Base-by-base conservation (phyloP, 1,140 invertebrate species). In the Leguminivora glycinivorella region DNA sequence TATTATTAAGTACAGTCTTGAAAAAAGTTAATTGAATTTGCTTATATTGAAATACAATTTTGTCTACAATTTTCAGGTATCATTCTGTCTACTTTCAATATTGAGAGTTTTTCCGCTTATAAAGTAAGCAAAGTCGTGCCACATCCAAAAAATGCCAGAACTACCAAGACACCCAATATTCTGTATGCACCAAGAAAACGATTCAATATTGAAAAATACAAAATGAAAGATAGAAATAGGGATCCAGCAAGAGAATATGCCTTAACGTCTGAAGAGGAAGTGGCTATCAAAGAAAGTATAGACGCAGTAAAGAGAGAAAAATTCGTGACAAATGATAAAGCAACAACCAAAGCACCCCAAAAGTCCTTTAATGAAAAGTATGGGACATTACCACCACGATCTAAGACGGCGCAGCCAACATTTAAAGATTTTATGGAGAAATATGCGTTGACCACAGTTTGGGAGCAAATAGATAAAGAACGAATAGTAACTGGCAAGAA, bases 401-500 rank as follows among this genome's bases (percentile, higher is more conserved):
- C n/a, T 4, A 52, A 52, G 6, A 17, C 7, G 7, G 22, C 14
- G 3, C 31, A 63, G 14, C 29, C 25, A 3, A 14, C 4, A n/a
- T 63, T 63, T n/a, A 63, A 63, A 17, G 58, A 63, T 34, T 63
- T 63, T 22, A 3, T 63, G 17, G 58, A 63, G 19, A 63, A 63
- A 63, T 63, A 63, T 9, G 3, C 26, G 25, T 14, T 17, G 1
- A 10, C 26, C n/a, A 63, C 58, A 17, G 58, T 17, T 29, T 63
- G 58, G 58, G 58, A 63, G 0, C 25, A 63, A 29, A 17, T 63
- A n/a, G 58, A 63, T 12, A 63, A 63, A 63, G 58, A 17, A 17
- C 12, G 17, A 19, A 63, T 60, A 43, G 4, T 6, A n/a, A 29
- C 56, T 25, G 58, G 58, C 25, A 29, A 26, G 3, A 63, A 34